Conservation (phyloP, 53 echinoderm and acorn worm genomes). For the Astropecten irregularis region DNA sequence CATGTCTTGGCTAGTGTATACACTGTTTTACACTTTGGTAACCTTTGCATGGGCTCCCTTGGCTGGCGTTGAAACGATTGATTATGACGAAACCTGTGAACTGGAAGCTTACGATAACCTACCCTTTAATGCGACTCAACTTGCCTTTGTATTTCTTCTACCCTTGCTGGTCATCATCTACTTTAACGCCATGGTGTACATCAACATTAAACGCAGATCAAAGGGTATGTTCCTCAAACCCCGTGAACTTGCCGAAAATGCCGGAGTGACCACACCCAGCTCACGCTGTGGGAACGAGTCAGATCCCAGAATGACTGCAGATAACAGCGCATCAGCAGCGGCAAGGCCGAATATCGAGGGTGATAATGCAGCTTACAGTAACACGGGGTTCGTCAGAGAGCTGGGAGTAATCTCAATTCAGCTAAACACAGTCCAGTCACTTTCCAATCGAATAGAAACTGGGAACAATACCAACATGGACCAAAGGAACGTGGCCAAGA, state of each 20-base stretch:
- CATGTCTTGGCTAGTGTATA: conserved; percentile 49
- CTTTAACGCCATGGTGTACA: conserved; percentile 73
- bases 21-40: conserved; percentile 49
- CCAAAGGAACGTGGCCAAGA: too few species aligned
- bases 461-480: too few species aligned
- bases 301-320: too few species aligned
- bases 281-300: too few species aligned
- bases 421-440: background rate
- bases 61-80: conserved; percentile 12
- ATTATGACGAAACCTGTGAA: conserved; percentile 75
- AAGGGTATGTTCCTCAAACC: conserved; percentile 61
- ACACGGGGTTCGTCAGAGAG: background rate
- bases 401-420: background rate
- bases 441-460: too few species aligned
- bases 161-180: conserved; percentile 61
- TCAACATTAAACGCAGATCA: conserved; percentile 71
- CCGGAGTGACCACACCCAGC: too few species aligned
- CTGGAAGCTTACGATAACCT: conserved; percentile 52
- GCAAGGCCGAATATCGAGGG: too few species aligned
- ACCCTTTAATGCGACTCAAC: conserved; percentile 42
- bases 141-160: conserved; percentile 67
- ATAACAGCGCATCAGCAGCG: too few species aligned
- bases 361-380: too few species aligned
- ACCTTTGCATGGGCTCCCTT: conserved; percentile 66
- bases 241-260: too few species aligned